These are phyloP conservation scores for Catonia carolina DNA, from an alignment of 2,888 invertebrate species.

Conservation along the genomic window DNA sequence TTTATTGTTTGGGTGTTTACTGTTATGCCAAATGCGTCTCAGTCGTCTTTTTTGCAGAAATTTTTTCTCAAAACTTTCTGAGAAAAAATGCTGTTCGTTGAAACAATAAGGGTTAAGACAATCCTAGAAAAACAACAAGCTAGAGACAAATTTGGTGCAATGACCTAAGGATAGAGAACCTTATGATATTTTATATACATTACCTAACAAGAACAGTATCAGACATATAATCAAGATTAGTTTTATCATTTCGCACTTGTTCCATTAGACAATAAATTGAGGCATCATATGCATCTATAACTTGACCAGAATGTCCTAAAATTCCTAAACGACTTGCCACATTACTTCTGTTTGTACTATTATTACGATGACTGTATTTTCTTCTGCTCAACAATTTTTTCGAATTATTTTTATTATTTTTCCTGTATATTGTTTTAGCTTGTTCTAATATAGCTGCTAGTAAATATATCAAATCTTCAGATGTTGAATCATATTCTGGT, in stretches of 20 bases:
- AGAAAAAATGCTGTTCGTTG: no score
- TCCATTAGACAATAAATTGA: conserved; percentile 28
- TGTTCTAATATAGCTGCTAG: conserved; percentile 42
- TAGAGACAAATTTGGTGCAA: no score
- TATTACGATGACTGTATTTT: background rate
- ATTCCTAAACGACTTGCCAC: background rate
- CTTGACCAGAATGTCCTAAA: background rate
- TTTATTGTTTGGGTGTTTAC: no score
- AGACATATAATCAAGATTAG: conserved; percentile 35
- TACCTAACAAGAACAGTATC: conserved; percentile 49
- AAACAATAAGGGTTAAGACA: no score
- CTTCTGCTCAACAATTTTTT: background rate
- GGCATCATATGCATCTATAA: conserved; percentile 25
- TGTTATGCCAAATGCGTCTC: no score
- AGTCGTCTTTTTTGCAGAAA: no score
- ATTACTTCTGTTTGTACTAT: background rate
- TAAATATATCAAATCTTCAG: conserved; percentile 50
- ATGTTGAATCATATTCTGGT: conserved; percentile 16
- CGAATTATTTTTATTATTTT: conserved; percentile 1
- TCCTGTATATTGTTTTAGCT: conserved; percentile 22
- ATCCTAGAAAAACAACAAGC: no score
- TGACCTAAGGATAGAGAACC: no score
- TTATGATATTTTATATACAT: no score
- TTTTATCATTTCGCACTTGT: conserved; percentile 22
- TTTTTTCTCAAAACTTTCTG: no score